Evolutionary conservation across 2,888 invertebrate genomes (phyloP), one percentile per base, ranked within the genome.

Genomic region (Meteorus cinctellus): DNA sequence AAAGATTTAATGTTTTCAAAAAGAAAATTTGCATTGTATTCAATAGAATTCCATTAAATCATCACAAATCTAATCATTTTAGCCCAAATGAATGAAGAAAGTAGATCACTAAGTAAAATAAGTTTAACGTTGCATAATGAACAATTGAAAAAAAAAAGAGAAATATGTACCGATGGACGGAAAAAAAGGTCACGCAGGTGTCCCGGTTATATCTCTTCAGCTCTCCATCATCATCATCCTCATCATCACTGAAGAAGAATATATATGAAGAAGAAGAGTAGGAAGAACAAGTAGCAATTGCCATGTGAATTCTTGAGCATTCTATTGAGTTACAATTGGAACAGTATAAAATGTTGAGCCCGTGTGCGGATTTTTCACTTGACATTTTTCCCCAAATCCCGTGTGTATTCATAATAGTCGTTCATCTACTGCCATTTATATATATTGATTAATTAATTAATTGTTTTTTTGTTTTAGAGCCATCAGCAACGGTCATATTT

Each of bases 141-240:
- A 77, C 67, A 79, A 55, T 75, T 72, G 67, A 73, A 79, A 79
- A 77, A 76, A 79, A 81, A 77, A 82, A 81, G 84, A 81, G 80
- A 82, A 79, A 84, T 87, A 89, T 87, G 84, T 89, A 89, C 89
- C 89, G 86, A 86, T 86, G 84, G 84, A 74, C 71, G 77, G 77
- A 83, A 85, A 87, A 86, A 87, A 88, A 88, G 86, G 84, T 84
- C 84, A 84, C 85, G 83, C 84, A 83, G 86, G 83, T 84, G 81
- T 82, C 82, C 83, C 84, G 84, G 85, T 84, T 84, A 83, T 82
- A 82, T 75, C 73, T 74, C 66, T 76, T 55, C 69, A 34, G 69
- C 69, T 69, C 68, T 51, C 29, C 51, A 48, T 48, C 48, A 48
- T 48, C 51, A 68, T 45, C 41, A 41, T 41, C 27, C n/a, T 68